Conservation (phyloP, 2,888 invertebrate genomes). For the Luperina nickerlii region DNA sequence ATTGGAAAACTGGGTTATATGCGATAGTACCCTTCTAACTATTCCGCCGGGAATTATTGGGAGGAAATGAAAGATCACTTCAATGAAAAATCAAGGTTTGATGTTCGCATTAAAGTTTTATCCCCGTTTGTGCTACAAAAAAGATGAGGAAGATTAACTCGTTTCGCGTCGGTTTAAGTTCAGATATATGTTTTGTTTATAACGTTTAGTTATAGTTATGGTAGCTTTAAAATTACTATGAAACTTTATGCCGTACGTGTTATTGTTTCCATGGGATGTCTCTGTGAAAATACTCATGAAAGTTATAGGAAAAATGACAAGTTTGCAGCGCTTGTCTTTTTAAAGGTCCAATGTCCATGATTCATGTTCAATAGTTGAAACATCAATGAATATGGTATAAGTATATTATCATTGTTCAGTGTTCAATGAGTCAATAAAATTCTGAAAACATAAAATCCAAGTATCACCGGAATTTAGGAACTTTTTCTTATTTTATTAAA, state of each 20-base stretch:
- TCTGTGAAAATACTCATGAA: background rate
- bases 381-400: background rate
- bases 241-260: background rate
- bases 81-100: conserved; percentile 51
- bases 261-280: background rate
- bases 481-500: conserved; percentile 41
- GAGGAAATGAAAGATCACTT: conserved; percentile 54
- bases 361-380: background rate
- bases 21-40: conserved; percentile 49
- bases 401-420: background rate
- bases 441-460: background rate
- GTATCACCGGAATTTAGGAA: background rate
- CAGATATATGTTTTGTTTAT: background rate
- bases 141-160: conserved; percentile 24
- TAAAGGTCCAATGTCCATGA: background rate
- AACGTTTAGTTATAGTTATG: background rate
- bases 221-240: background rate
- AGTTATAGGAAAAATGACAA: background rate
- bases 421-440: background rate
- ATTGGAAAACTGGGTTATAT: conserved; percentile 59
- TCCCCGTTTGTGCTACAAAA: conserved; percentile 31
- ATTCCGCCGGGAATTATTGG: conserved; percentile 44
- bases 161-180: background rate
- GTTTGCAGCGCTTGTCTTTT: background rate
- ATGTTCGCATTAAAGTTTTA: conserved; percentile 46